Percentiles rank a stretch among this genome's conserved stretches.
Evolutionary conservation across 2,113 vertebrate species (phyloP).

Genomic region (Periophthalmus modestus): DNA sequence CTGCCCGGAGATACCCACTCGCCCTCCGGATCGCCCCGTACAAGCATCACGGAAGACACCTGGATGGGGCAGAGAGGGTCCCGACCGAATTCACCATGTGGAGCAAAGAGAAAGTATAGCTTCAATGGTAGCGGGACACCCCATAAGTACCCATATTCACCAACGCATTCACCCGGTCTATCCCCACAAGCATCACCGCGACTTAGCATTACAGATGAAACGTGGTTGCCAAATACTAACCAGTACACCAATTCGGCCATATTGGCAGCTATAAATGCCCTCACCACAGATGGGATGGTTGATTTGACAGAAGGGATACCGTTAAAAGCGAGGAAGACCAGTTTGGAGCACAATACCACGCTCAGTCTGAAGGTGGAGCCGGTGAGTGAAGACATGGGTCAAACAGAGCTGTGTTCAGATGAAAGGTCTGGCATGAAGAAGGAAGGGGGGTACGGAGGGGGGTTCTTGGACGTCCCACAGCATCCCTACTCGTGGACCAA

Average conservation of each 20-base stretch:
- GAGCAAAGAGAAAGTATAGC: slow-evolving; percentile 92
- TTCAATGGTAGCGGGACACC: slow-evolving; percentile 76
- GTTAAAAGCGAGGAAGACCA: slow-evolving; percentile 87
- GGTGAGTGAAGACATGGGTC: slow-evolving; percentile 78
- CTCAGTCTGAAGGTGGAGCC: slow-evolving; percentile 89
- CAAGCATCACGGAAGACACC: slow-evolving; percentile 86
- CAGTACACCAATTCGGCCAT: slow-evolving; percentile 98
- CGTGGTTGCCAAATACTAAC: slow-evolving; percentile 89
- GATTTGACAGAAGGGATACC: slow-evolving; percentile 91
- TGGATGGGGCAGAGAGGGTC: slow-evolving; percentile 82
- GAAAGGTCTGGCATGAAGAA: slow-evolving; percentile 87
- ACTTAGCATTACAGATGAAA: slow-evolving; percentile 90
- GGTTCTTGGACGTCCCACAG: slow-evolving; percentile 92
- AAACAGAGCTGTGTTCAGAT: slow-evolving; percentile 79
- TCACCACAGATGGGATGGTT: slow-evolving; percentile 88
- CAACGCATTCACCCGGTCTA: slow-evolving; percentile 84
- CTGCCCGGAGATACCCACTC: slow-evolving; percentile 76
- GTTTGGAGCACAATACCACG: slow-evolving; percentile 77
- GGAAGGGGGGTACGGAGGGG: slow-evolving; percentile 84
- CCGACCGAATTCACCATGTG: slow-evolving; percentile 86
- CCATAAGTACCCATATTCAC: slow-evolving; percentile 82
- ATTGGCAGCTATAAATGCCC: slow-evolving; percentile 93
- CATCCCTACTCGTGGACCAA: slow-evolving; percentile 90
- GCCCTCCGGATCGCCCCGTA: slow-evolving; percentile 81
- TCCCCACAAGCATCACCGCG: slow-evolving; percentile 91